Evolutionary conservation across 2,888 invertebrate species (phyloP), one percentile per base, ranked within the genome.

Genomic region (Gortyna flavago): DNA sequence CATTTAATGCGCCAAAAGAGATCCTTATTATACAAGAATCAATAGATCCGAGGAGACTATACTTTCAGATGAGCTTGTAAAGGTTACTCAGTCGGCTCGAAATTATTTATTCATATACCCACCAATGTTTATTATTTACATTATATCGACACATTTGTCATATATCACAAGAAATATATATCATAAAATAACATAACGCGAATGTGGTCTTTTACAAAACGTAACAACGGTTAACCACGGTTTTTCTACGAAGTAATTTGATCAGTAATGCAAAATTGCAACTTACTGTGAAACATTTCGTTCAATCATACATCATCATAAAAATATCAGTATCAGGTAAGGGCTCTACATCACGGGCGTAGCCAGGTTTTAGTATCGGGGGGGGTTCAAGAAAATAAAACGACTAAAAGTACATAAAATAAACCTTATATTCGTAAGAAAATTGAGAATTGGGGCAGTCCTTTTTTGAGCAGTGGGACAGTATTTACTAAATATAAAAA

Each of bases 131-230:
- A 68, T 74, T 77, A 83, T 83, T 80, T 73, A 77, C 82, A 83
- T 87, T 75, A 79, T 75, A 79, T 81, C 67, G 72, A 75, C 75
- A 73, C 59, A 75, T 87, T 79, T 83, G 64, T 77, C 81, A 86
- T 72, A 72, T 73, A 76, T 67, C 72, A 72, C 69, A 57, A 62
- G 66, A 67, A 78, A 76, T n/a, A 80, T 80, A 72, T 71, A 72
- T 73, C 67, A 71, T 71, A 86, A 65, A 65, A 65, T 59, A 86
- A 65, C 67, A 65, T 59, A 62, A 57, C 32, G 57, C 66, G 35
- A 61, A 61, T 54, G 35, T 59, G 73, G 29, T 16, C 68, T 74
- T 25, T 76, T 74, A 75, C 73, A 77, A 77, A 72, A 72, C 29
- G 29, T 44, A 62, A 70, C 35, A n/a, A 25, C 64, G n/a, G n/a